Evolutionary conservation across 2,888 invertebrate genomes (phyloP), one percentile per base, ranked within the genome.

Genomic region (Drosophila fungiperda): DNA sequence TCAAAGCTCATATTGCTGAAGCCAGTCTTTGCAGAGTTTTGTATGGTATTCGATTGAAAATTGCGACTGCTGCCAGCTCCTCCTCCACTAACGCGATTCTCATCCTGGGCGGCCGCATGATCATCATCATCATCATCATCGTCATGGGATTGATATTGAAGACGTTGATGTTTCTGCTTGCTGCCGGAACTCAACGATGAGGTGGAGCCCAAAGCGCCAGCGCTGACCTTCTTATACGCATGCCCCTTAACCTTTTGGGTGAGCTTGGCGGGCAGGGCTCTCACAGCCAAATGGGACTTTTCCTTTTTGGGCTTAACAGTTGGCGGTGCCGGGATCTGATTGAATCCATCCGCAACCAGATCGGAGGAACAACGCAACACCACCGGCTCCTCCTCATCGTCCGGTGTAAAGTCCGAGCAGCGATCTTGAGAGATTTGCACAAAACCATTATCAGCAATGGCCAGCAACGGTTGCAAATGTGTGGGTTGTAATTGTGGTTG

Each of bases 1-100:
- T 96, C 96, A 83, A 96, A 96, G 87, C 96, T 96, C 95, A 96
- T 95, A 82, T 96, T 96, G 84, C 95, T 96, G 87, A 96, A 96
- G 6, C 96, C 95, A 11, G 94, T 94, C 73, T 94, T 94, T 33
- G 90, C 88, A 2, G 92, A 92, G 71, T 91, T 93, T 64, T 93
- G 92, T 73, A 93, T 93, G 26, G 92, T 92, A 69, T 93, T 93
- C 7, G 93, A 93, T 61, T 92, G 92, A 66, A 93, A 93, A 59
- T 89, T 92, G 45, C 89, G 89, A 64, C 75, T 64, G 49, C 57
- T 29, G 23, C 61, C 17, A 33, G 32, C 55, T 26, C 7, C 32
- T 26, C 20, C 36, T 54, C 11, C 55, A 55, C 55, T n/a, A 7
- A 52, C 65, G 5, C 74, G 74, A 49, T 80, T 89, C 73, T 85